Base-by-base conservation (phyloP, 2,113 vertebrate genomes). In the Strigops habroptila region DNA sequence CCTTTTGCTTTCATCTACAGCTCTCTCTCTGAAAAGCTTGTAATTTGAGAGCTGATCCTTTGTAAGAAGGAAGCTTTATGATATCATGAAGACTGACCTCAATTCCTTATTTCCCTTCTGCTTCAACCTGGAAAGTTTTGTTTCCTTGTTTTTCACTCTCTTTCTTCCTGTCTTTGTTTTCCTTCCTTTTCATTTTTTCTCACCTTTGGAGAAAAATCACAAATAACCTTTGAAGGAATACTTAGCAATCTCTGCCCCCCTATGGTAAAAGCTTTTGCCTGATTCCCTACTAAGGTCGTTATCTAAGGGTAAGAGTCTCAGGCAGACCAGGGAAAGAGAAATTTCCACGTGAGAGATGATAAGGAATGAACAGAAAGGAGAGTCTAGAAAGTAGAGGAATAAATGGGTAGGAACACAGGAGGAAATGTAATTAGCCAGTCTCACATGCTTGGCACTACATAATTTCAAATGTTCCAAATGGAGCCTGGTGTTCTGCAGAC, bases 1-100 rank as follows among this genome's bases (percentile, higher is more conserved):
- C 44, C 52, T 88, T 94, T 83, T 91, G 79, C 87, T 93, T 93
- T 90, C 53, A 57, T 39, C n/a, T 91, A 69, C 59, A 85, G 22
- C 60, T 84, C 15, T 78, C 24, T 88, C 44, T 68, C 63, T 87
- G 59, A 43, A 60, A 83, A 90, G 33, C 43, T 82, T 81, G 48
- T 78, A 39, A 74, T 86, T 83, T 92, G 76, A 88, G 80, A 94
- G 60, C 68, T 46, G 43, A 46, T 83, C 31, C 51, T 84, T 86
- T 82, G 43, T 70, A 62, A 88, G 74, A 82, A 88, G 70, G 31
- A 39, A 80, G 35, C 35, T 91, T 49, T 59, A 24, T 69, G 67
- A 59, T 74, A 91, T 6, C 23, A 57, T 43, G 59, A 86, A 94
- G 64, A 53, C 59, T 86, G 80, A 92, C 80, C 73, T 94, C 1